A percentile compares a stretch with the other conserved stretches of the same genome.
These are phyloP conservation scores for Cyanistes caeruleus DNA, from an alignment of 2,113 vertebrate genomes.

Conservation along the genomic window DNA sequence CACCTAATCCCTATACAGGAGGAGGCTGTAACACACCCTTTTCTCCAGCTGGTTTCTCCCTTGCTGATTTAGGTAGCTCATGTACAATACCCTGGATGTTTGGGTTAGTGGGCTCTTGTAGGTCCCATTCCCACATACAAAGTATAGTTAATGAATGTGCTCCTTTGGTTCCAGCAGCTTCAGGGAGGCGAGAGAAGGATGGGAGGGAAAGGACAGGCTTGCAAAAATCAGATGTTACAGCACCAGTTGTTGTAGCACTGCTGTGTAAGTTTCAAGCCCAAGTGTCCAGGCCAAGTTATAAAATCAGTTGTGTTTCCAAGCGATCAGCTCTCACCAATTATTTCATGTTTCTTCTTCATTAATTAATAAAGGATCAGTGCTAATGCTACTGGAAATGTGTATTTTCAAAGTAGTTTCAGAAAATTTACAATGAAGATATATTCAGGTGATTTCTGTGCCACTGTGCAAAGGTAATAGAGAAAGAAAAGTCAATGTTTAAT, in stretches of 20 bases:
- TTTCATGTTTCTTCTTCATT: neutral
- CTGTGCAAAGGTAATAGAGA: neutral
- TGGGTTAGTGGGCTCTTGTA: neutral
- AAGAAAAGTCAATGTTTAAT: neutral
- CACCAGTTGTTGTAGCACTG: rapidly evolving
- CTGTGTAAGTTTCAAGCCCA: neutral
- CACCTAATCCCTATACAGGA: neutral
- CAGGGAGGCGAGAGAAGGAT: neutral
- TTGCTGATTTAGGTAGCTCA: neutral
- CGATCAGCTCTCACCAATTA: neutral
- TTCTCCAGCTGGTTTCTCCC: neutral
- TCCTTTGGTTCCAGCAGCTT: neutral
- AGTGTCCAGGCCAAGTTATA: neutral
- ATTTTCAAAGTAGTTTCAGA: neutral
- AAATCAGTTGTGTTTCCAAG: neutral
- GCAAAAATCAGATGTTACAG: neutral
- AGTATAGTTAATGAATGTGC: neutral
- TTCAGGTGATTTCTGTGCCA: neutral
- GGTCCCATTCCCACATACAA: neutral
- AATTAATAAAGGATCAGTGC: neutral
- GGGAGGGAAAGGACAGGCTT: neutral
- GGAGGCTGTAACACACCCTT: neutral
- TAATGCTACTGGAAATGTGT: neutral
- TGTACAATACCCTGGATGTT: neutral
- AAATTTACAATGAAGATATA: neutral